Conservation (phyloP, 1,140 invertebrate genomes). For the Papilio dardanus region DNA sequence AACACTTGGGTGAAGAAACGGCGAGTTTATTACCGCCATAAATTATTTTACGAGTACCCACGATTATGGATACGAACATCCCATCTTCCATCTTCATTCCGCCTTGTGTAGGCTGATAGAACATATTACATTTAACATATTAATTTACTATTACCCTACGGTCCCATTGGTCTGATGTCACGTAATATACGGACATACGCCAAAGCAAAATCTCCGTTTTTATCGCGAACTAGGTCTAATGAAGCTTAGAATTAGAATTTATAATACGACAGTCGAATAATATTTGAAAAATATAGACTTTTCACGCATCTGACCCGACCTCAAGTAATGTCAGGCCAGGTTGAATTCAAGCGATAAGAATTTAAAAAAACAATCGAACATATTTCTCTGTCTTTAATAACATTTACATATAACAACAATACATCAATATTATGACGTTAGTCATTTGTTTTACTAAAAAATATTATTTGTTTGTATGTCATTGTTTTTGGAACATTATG, state of each 20-base stretch:
- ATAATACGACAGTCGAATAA: neutral
- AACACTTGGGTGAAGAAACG: conserved; percentile 52
- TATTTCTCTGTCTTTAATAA: too few relatives aligned
- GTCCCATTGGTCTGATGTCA: too few relatives aligned
- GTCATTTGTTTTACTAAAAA: too few relatives aligned
- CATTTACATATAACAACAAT: too few relatives aligned
- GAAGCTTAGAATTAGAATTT: too few relatives aligned
- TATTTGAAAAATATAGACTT: neutral
- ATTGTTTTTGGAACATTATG: neutral
- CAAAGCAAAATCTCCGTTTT: too few relatives aligned
- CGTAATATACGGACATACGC: too few relatives aligned
- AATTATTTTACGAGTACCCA: conserved; percentile 58
- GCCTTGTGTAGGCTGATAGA: neutral
- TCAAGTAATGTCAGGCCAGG: neutral
- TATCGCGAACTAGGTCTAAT: too few relatives aligned
- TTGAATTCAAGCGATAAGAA: too few relatives aligned
- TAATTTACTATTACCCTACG: conserved; percentile 2
- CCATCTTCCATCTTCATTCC: conserved; percentile 40
- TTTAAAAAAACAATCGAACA: too few relatives aligned
- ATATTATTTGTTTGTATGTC: too few relatives aligned
- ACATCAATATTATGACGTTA: too few relatives aligned
- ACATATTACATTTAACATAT: conserved; percentile 22
- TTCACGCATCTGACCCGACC: neutral
- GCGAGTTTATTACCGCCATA: conserved; percentile 55
- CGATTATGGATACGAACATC: conserved; percentile 47